A percentile compares a stretch with the other conserved stretches of the same genome.
Conservation (phyloP, 2,888 invertebrate genomes). For the Heliconius aoede region DNA sequence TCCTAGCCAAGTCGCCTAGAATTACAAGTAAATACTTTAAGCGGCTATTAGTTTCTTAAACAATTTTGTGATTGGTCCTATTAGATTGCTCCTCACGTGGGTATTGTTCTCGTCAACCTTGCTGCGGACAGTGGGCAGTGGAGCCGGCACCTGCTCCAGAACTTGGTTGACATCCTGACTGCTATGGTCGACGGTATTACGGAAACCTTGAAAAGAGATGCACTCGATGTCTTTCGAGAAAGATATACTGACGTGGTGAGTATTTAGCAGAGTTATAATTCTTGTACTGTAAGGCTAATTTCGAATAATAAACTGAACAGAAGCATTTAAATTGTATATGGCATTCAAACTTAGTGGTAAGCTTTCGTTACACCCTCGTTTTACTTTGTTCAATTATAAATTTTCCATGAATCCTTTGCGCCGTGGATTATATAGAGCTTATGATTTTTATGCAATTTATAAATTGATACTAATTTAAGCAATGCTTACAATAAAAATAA, state of each 20-base stretch:
- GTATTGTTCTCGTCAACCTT: conserved; percentile 78
- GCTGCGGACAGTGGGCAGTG: conserved; percentile 84
- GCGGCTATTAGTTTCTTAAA: background rate
- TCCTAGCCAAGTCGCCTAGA: too few species aligned
- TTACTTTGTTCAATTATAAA: conserved; percentile 1
- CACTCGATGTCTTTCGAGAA: conserved; percentile 64
- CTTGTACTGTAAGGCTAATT: background rate
- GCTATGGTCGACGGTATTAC: conserved; percentile 60
- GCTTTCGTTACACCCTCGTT: background rate
- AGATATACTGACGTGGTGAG: conserved; percentile 79
- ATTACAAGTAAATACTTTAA: background rate
- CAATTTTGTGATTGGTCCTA: conserved; percentile 8
- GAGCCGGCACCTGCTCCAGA: conserved; percentile 81
- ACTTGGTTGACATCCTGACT: conserved; percentile 83
- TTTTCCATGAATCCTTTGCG: background rate
- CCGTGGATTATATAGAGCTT: too few species aligned
- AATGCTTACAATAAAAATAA: too few species aligned
- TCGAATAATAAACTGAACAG: background rate
- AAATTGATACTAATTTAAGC: background rate
- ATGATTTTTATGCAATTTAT: background rate
- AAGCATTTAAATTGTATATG: background rate
- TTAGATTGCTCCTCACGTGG: conserved; percentile 78
- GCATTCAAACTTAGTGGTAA: background rate
- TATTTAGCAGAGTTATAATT: conserved; percentile 34
- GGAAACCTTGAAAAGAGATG: conserved; percentile 56